Percentiles rank a stretch among this genome's conserved stretches.
Conservation (phyloP, 2,888 invertebrate species). For the Sphinx pinastri region DNA sequence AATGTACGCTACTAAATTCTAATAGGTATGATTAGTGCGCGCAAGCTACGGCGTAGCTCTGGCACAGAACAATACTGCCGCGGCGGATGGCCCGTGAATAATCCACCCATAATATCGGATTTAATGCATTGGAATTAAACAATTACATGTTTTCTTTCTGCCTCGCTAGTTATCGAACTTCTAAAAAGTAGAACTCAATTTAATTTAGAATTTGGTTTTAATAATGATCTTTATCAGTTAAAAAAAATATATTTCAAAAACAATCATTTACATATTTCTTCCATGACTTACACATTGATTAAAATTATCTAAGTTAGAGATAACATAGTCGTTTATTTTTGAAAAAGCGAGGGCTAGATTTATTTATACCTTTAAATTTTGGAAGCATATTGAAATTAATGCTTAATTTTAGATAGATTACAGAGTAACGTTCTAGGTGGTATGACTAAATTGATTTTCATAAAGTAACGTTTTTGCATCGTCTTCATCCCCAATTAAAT, state of each 20-base stretch:
- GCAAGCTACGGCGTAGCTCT: constrained; percentile 44
- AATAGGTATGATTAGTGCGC: constrained; percentile 26
- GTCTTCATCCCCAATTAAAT: background rate
- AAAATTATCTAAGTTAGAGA: too few species aligned
- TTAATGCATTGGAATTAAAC: constrained; percentile 82
- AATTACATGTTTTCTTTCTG: constrained; percentile 80
- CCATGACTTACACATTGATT: too few species aligned
- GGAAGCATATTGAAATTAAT: background rate
- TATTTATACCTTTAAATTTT: background rate
- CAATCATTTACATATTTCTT: too few species aligned
- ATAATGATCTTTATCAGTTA: too few species aligned
- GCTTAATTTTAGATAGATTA: background rate
- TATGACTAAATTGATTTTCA: background rate
- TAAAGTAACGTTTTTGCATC: background rate
- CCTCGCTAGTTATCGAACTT: constrained; percentile 66
- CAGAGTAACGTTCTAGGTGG: background rate
- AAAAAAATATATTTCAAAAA: too few species aligned
- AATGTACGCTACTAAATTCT: constrained; percentile 20
- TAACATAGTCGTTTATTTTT: background rate
- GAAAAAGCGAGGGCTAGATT: background rate
- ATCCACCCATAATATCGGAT: constrained; percentile 79
- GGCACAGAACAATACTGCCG: constrained; percentile 65
- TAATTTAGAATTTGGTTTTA: too few species aligned
- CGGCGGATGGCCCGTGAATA: constrained; percentile 81
- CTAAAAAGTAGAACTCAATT: constrained; percentile 27